These are phyloP conservation scores for Cottoperca gobio DNA, from an alignment of 2,797 vertebrate species.

Conservation along the genomic window DNA sequence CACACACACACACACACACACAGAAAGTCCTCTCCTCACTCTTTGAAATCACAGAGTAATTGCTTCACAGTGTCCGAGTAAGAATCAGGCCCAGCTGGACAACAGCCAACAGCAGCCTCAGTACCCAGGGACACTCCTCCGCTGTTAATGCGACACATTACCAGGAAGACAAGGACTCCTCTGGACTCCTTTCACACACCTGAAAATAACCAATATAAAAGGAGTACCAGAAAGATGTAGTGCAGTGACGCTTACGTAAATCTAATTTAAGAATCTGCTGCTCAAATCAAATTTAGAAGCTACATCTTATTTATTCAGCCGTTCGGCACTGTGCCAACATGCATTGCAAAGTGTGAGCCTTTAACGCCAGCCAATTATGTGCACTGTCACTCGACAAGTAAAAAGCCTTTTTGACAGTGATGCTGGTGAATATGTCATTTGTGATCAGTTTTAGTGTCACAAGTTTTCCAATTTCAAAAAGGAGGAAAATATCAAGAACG, in stretches of 20 bases:
- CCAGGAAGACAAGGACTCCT: not conserved
- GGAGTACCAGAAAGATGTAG: not conserved
- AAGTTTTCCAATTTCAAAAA: no score
- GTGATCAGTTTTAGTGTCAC: not conserved
- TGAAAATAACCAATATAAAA: conserved; percentile 14
- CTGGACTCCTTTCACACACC: conserved; percentile 12
- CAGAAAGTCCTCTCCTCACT: conserved; percentile 5
- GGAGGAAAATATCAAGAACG: not conserved
- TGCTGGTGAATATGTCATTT: not conserved
- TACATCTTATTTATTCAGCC: not conserved
- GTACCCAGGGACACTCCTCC: conserved; percentile 1
- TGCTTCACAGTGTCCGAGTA: conserved; percentile 37
- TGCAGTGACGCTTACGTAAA: not conserved
- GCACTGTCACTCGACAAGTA: not conserved
- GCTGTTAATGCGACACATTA: conserved; percentile 23
- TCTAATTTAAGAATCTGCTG: not conserved
- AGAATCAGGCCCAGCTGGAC: conserved; percentile 30
- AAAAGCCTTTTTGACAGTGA: not conserved
- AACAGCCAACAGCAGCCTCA: conserved; percentile 16
- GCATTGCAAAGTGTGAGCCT: not conserved
- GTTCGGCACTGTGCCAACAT: not conserved
- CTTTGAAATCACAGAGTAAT: conserved; percentile 47
- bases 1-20: not conserved
- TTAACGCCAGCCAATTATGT: not conserved
- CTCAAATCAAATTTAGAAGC: not conserved